These are phyloP conservation scores for Amiota minor DNA, from an alignment of 2,888 invertebrate genomes.

Conservation along the genomic window DNA sequence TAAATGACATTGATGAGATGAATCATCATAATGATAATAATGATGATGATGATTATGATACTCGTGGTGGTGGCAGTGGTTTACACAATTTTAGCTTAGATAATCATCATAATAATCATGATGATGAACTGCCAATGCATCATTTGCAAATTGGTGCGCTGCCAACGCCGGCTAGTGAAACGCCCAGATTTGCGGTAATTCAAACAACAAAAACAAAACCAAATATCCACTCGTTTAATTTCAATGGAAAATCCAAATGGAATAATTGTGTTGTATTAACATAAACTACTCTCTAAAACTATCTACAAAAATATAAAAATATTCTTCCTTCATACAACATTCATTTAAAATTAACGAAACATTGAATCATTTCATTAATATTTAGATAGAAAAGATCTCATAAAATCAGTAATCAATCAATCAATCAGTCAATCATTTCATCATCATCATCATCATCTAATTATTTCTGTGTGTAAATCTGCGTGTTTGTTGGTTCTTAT, in stretches of 20 bases:
- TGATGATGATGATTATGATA: constrained; percentile 60
- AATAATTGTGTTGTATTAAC: no score
- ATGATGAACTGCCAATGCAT: constrained; percentile 68
- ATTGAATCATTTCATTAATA: no score
- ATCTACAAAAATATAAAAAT: background rate
- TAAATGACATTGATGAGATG: constrained; percentile 70
- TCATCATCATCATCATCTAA: background rate
- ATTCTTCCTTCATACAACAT: background rate
- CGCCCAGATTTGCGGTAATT: constrained; percentile 74
- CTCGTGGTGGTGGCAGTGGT: constrained; percentile 58
- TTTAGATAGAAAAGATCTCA: background rate
- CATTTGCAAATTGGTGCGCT: constrained; percentile 73
- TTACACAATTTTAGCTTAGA: constrained; percentile 52
- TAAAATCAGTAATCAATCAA: background rate
- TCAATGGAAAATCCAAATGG: background rate
- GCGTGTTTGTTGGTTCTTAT: constrained; percentile 32
- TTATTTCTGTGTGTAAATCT: constrained; percentile 18
- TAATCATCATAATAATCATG: constrained; percentile 32
- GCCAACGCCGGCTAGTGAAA: constrained; percentile 74
- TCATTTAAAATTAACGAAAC: no score
- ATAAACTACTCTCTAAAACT: no score
- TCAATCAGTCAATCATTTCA: background rate
- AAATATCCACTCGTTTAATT: background rate
- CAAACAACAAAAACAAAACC: constrained; percentile 27
- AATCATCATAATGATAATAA: constrained; percentile 64